Base-by-base conservation (phyloP, 2,113 vertebrate species). In the Chitala chitala region DNA sequence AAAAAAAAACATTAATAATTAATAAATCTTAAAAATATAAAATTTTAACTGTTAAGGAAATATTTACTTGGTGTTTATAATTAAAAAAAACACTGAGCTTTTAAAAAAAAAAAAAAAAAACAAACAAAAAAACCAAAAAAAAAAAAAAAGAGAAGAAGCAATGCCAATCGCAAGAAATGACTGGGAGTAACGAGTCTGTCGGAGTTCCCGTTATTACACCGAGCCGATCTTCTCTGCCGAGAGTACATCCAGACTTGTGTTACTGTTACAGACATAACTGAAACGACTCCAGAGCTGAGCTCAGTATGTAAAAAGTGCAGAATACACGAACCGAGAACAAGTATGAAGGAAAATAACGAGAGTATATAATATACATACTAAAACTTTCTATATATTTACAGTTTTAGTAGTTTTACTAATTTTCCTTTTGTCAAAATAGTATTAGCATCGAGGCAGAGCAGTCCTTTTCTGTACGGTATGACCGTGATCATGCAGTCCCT, bases 391-490 rank as follows among this genome's bases (percentile, higher is more conserved):
- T 56, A 66, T 36, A 75, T 75, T 75, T 75, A 75, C 73, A 75
- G 40, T 83, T 76, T 82, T 53, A 36, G 59, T 46, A 12, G 5
- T 12, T 46, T 46, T 46, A 12, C 12, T 6, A 46, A 12, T 12
- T 46, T 6, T 46, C 12, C 5, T 46, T 6, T 46, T 46, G 5
- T 46, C 44, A 46, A 12, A 46, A 79, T 85, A 85, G 87, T 76
- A 82, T 86, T 78, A 79, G 81, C 77, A 89, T 83, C 84, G 84
- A 89, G 88, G 86, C 87, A 87, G 88, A 90, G 84, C 86, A 89
- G 88, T 89, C 87, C 81, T 81, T 40, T 83, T 87, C 24, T 87
- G 83, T 84, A 85, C 84, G 87, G 81, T 71, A 80, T 87, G 79
- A 80, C 80, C 75, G 79, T 76, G 78, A 78, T 87, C 89, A 89